Base-by-base conservation (phyloP, 92 coral and sea anemone species). In the Plumapathes pennacea region DNA sequence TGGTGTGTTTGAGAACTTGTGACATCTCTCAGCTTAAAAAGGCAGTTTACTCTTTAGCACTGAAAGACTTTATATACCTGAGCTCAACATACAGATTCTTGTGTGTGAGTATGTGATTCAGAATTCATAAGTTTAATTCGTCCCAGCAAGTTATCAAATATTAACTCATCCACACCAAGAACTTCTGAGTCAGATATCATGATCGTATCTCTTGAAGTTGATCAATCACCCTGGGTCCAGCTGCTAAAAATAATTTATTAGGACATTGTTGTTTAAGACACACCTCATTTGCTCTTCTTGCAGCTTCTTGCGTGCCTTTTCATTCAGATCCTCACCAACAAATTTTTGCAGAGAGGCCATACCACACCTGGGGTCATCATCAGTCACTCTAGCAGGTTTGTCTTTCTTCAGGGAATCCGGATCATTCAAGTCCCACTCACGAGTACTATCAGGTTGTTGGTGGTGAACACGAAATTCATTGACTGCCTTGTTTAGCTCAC, bases 241-340 rank as follows among this genome's bases (percentile, higher is more conserved):
- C 10, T 10, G 34, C 30, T 4, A 49, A 23, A 25, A 22, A 25
- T 5, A 36, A 34, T 2, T 8, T 44, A 44, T 10, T 18, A n/a
- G 23, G 6, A 18, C 6, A n/a, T 5, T 20, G 14, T 6, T 30
- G 2, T 45, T 11, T n/a, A n/a, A n/a, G n/a, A n/a, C n/a, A n/a
- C 55, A 94, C 99, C 99, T 85, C 53, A 82, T 79, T 67, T 94
- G 99, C 53, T 94, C 99, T 51, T 94, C 85, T 57, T 94, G 99
- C 28, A 94, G 71, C 55, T 89, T 89, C 44, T 57, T 60, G 15
- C 99, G 84, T 14, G 62, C 77, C 62, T 94, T 84, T 38, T 82
- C 69, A 65, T 81, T 89, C 57, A 94, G 76, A 59, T 94, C 99
- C 57, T 94, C 99, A 13, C 99, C 99, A 12, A 86, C 62, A 71